Evolutionary conservation across 1,140 invertebrate species (phyloP), one percentile per base, ranked within the genome.

Genomic region (Antheraea mylitta): DNA sequence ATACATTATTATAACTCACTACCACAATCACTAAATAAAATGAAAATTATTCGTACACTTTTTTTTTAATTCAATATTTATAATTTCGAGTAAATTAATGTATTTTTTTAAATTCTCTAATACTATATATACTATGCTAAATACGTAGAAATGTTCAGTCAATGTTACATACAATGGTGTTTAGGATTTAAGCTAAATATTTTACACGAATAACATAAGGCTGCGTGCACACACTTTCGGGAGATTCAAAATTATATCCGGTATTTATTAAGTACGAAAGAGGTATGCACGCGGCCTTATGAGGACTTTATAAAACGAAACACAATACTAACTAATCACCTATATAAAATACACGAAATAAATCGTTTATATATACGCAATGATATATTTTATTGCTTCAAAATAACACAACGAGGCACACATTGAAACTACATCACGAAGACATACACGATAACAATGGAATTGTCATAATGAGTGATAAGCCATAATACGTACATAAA

Each of bases 151-250:
- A 89, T 89, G 87, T 90, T 90, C 89, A 92, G 89, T 92, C 89
- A 77, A 90, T 89, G 88, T 92, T 90, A 89, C 85, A 90, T 91
- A 90, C 86, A 90, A 89, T 88, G 86, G 86, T 89, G 82, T 89
- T 87, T 80, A 86, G 78, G 80, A 80, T 68, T 30, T 86, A 83
- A 86, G 79, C 79, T 82, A 83, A 70, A 80, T 78, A 75, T 67
- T 76, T 78, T 79, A 71, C 66, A 71, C 68, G 61, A 37, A 22
- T 30, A 19, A 42, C 18, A 18, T 71, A 75, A 80, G 69, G 77
- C 70, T 69, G 76, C 64, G 75, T 68, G 72, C 78, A 82, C 58
- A 69, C 61, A 11, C 66, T 30, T 66, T 69, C 42, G 16, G 18
- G 75, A 78, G 73, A 81, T 78, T 75, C 71, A 16, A 66, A 60